Base-by-base conservation (phyloP, 2,113 vertebrate species). In the Tragulus kanchil region DNA sequence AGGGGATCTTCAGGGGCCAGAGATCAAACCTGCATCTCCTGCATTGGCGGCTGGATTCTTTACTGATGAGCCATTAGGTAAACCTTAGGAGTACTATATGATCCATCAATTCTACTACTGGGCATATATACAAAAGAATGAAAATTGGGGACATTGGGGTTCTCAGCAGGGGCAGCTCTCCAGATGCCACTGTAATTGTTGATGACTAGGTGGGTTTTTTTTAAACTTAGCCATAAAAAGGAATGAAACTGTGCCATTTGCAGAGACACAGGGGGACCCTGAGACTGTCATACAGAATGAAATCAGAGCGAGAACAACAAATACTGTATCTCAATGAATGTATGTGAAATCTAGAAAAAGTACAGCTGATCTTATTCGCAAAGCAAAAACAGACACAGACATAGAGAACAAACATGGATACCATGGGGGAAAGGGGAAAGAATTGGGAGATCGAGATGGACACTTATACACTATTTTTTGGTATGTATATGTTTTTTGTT, bases 1-100 rank as follows among this genome's bases (percentile, higher is more conserved):
- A 0, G 36, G 36, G 36, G 3, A 13, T 73, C 21, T 45, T 45
- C 36, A 10, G 0, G 1, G 13, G 19, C 21, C 36, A 7, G 42
- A 42, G 42, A 73, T 73, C 69, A 73, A 25, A 25, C 11, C 21
- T 45, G 36, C 13, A 21, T 42, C 21, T 73, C 11, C 5, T 25
- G 21, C 25, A 7, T 45, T 7, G 21, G 36, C 36, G 25, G 69
- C 36, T 25, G 42, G 5, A 73, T 25, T 73, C 69, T 25, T 45
- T 23, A 45, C 42, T 25, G 11, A 36, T 45, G 42, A 45, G 12
- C 69, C 11, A 73, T 5, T 45, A 25, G 69, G 69, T 1, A 73
- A 71, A 28, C 15, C 25, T 50, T 28, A 52, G 15, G 52, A 25
- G 85, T 59, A 31, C 11, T 25, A 48, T 16, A 16, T 25, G 21